Evolutionary conservation across 2,113 vertebrate genomes (phyloP).

Genomic region (Paratilapia polleni): DNA sequence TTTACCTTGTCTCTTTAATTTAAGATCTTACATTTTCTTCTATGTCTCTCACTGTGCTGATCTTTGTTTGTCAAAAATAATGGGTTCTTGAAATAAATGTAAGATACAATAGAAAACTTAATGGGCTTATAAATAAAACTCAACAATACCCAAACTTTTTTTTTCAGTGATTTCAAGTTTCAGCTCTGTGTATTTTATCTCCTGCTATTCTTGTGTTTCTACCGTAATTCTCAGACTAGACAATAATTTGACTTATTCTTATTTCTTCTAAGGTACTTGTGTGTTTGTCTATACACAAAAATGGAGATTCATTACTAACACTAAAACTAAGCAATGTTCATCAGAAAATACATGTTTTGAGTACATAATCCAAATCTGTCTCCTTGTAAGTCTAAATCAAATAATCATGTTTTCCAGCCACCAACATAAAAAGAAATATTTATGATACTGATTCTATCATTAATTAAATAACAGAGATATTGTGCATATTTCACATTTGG

Average conservation of each 20-base stretch:
- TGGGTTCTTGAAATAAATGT: not conserved
- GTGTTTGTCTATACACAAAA: too few species aligned
- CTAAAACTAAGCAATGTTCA: rapidly evolving
- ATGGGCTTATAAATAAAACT: not conserved
- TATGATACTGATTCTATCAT: rapidly evolving
- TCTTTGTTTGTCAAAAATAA: not conserved
- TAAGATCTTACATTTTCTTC: not conserved
- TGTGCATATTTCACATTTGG: not conserved
- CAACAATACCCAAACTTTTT: not conserved
- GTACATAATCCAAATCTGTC: rapidly evolving
- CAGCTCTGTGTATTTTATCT: not conserved
- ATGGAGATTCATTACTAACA: not conserved
- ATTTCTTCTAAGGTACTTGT: not conserved
- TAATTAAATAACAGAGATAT: not conserved
- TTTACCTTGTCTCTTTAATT: too few species aligned
- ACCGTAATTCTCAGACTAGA: not conserved
- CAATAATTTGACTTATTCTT: rapidly evolving
- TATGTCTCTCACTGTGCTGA: not conserved
- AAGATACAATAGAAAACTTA: not conserved
- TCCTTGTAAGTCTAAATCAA: not conserved
- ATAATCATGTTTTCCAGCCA: not conserved
- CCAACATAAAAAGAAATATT: not conserved
- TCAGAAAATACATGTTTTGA: rapidly evolving
- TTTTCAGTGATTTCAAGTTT: rapidly evolving
- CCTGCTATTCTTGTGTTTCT: not conserved